phyloP scores from a whole-genome alignment of 2,797 vertebrate species.

The Meda fulgida region DNA sequence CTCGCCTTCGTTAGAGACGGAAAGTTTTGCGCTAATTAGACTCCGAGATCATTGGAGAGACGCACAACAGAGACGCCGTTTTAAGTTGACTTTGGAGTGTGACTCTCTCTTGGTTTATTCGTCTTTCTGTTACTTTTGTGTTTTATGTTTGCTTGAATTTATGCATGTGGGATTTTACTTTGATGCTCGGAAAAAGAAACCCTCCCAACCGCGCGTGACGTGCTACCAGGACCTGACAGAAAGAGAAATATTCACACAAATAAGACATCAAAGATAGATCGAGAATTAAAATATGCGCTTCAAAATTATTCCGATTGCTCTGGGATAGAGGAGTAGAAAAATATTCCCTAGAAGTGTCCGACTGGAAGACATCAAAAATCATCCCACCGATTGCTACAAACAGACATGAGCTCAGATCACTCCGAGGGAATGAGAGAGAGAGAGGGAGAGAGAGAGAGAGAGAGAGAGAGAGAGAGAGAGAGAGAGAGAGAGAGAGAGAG shows the following conservation, averaged over 20 bases:
- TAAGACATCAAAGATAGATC: slow-evolving; percentile 85
- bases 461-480: neutral
- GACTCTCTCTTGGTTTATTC: slow-evolving; percentile 52
- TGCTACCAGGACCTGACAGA: slow-evolving; percentile 72
- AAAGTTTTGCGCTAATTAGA: slow-evolving; percentile 47
- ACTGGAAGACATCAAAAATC: slow-evolving; percentile 78
- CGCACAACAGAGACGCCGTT: slow-evolving; percentile 58
- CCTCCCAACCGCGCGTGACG: slow-evolving; percentile 69
- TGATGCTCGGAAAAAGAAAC: slow-evolving; percentile 70
- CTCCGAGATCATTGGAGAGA: slow-evolving; percentile 44
- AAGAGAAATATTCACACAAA: slow-evolving; percentile 82
- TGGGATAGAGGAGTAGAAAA: slow-evolving; percentile 76
- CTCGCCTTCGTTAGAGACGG: slow-evolving; percentile 2
- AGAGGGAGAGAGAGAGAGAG: neutral
- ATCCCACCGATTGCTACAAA: slow-evolving; percentile 64
- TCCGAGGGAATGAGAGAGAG: neutral
- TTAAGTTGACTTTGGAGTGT: slow-evolving; percentile 60
- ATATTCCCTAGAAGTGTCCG: slow-evolving; percentile 81
- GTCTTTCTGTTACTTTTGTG: slow-evolving; percentile 42
- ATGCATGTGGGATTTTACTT: slow-evolving; percentile 73
- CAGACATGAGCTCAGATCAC: slow-evolving; percentile 27
- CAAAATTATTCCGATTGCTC: slow-evolving; percentile 80
- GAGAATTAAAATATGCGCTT: slow-evolving; percentile 82
- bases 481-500: neutral
- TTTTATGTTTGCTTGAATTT: slow-evolving; percentile 72